Conservation (phyloP, 2,888 invertebrate species). For the Xestia xanthographa region DNA sequence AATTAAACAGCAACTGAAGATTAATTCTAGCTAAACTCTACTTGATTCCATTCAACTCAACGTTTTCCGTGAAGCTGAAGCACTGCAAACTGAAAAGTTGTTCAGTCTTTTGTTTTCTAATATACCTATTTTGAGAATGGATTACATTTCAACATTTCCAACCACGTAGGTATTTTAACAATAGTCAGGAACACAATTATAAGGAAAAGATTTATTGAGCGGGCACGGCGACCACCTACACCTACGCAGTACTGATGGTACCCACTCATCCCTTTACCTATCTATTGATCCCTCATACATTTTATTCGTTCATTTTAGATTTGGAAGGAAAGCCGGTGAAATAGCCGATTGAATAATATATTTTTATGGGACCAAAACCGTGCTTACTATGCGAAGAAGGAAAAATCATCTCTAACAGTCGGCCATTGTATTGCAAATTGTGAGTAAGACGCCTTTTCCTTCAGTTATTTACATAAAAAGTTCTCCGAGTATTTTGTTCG, state of each 20-base stretch:
- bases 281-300: constrained; percentile 83
- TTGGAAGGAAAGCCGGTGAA: constrained; percentile 82
- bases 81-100: neutral
- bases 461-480: constrained; percentile 88
- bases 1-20: neutral
- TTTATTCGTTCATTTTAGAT: constrained; percentile 84
- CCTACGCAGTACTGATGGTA: constrained; percentile 60
- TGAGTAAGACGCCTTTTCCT: constrained; percentile 86
- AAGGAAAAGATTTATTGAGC: constrained; percentile 35
- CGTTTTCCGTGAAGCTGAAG: neutral
- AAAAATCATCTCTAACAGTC: constrained; percentile 88
- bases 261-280: constrained; percentile 75
- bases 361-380: constrained; percentile 86
- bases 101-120: neutral
- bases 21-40: neutral
- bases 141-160: neutral
- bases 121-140: neutral
- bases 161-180: neutral
- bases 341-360: constrained; percentile 89
- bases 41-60: neutral
- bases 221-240: constrained; percentile 49
- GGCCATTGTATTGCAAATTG: constrained; percentile 89
- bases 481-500: constrained; percentile 83
- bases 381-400: constrained; percentile 87
- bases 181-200: constrained; percentile 25